phyloP scores from a whole-genome alignment of 2,888 invertebrate species.

The Linnaemya tessellans region DNA sequence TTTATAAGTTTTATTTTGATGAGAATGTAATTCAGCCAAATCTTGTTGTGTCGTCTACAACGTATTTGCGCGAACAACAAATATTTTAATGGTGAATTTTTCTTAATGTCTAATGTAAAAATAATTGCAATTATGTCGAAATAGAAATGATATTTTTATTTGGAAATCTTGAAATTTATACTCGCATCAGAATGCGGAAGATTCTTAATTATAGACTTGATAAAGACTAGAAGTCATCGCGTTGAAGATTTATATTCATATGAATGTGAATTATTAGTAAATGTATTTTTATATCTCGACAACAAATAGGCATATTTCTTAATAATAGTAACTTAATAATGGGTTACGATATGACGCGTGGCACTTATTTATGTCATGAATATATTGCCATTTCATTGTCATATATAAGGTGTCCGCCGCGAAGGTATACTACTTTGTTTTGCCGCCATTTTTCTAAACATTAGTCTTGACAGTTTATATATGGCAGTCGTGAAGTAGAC shows the following conservation, averaged over 20 bases:
- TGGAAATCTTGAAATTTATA: conserved; percentile 38
- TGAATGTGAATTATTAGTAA: not conserved
- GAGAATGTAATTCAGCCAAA: conserved; percentile 69
- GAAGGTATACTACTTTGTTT: too few relatives aligned
- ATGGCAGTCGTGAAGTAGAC: too few relatives aligned
- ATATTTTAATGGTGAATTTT: conserved; percentile 69
- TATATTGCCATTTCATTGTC: too few relatives aligned
- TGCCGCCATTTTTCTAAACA: too few relatives aligned
- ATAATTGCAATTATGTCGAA: conserved; percentile 62
- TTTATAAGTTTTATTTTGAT: conserved; percentile 67
- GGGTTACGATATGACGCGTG: too few relatives aligned
- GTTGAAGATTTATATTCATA: not conserved
- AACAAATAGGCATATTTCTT: too few relatives aligned
- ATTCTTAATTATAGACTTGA: conserved; percentile 41
- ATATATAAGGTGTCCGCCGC: too few relatives aligned
- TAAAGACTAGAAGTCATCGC: conserved; percentile 9
- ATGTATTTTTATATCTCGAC: not conserved
- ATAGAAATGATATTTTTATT: conserved; percentile 45
- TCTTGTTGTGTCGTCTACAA: conserved; percentile 22
- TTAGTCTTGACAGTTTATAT: too few relatives aligned
- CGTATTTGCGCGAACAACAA: conserved; percentile 13
- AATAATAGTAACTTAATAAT: too few relatives aligned
- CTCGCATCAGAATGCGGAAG: conserved; percentile 64
- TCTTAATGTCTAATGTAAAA: conserved; percentile 68
- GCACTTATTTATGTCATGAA: too few relatives aligned